Percentiles rank a stretch among this genome's conserved stretches.
phyloP scores from a whole-genome alignment of 2,888 invertebrate species.

The Caenorhabditis afra region DNA sequence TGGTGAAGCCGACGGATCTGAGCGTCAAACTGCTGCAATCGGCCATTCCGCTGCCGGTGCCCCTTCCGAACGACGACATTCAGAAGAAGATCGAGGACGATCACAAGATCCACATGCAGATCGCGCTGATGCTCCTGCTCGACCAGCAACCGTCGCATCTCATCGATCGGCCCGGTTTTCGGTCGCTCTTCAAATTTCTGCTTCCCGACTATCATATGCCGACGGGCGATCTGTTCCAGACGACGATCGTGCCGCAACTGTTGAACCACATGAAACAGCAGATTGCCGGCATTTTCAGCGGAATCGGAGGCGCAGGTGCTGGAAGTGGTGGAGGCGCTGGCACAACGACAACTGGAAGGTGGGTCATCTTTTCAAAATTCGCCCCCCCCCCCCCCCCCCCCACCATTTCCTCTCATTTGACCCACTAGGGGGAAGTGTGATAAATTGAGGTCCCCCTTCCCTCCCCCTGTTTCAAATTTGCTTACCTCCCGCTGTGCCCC shows the following conservation, averaged over 20 bases:
- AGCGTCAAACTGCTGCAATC: constrained; percentile 29
- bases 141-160: constrained; percentile 70
- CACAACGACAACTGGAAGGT: neutral
- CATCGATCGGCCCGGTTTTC: constrained; percentile 71
- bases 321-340: neutral
- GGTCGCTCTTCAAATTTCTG: constrained; percentile 67
- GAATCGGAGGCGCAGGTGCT: constrained; percentile 8
- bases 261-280: constrained; percentile 63
- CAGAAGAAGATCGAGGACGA: constrained; percentile 57
- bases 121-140: constrained; percentile 72
- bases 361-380: too few relatives aligned
- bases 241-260: constrained; percentile 61
- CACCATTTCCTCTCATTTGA: neutral
- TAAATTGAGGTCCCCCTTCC: constrained; percentile 7
- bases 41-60: too few relatives aligned
- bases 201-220: constrained; percentile 68
- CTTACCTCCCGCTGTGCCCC: constrained; percentile 23
- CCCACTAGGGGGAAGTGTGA: constrained; percentile 17
- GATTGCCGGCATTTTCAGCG: constrained; percentile 48
- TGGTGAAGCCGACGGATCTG: constrained; percentile 48
- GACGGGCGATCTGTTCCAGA: constrained; percentile 62
- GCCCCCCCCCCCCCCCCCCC: too few relatives aligned
- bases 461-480: too few relatives aligned
- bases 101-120: constrained; percentile 66
- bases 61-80: constrained; percentile 5